phyloP scores from a whole-genome alignment of 2,888 invertebrate genomes.

The Meghimatium bilineatum region DNA sequence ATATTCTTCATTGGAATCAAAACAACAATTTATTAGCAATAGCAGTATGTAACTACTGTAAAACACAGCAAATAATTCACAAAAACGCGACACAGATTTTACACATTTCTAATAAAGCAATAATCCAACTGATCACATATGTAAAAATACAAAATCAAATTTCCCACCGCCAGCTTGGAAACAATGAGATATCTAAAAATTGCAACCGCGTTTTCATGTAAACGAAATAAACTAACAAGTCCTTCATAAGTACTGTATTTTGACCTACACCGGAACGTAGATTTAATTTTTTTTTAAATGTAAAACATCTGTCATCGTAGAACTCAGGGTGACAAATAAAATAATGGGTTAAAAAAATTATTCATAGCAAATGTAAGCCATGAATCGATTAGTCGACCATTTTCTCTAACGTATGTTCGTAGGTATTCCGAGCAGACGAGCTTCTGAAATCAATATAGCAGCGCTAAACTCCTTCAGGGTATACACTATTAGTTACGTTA shows the following conservation, averaged over 20 bases:
- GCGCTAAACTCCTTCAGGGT: slow-evolving; percentile 4
- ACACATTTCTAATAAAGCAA: not conserved
- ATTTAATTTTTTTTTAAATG: not conserved
- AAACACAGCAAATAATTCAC: not conserved
- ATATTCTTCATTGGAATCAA: no score
- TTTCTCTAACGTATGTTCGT: not conserved
- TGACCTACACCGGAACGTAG: no score
- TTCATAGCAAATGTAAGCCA: not conserved
- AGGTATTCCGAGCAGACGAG: slow-evolving; percentile 17
- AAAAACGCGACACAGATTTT: not conserved
- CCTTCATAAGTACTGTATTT: not conserved
- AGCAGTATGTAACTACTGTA: no score
- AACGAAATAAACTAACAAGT: slow-evolving; percentile 13
- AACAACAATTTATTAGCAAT: no score
- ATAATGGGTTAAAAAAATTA: not conserved
- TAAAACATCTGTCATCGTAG: not conserved
- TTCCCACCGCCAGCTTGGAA: not conserved
- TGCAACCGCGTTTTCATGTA: not conserved
- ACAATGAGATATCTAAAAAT: not conserved
- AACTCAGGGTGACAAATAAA: not conserved
- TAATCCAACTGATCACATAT: no score
- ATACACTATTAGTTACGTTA: not conserved
- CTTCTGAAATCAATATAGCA: slow-evolving; percentile 20
- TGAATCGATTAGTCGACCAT: not conserved
- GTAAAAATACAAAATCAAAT: no score